These are phyloP conservation scores for Thunnus albacares DNA, from an alignment of 2,797 vertebrate genomes.

Conservation along the genomic window DNA sequence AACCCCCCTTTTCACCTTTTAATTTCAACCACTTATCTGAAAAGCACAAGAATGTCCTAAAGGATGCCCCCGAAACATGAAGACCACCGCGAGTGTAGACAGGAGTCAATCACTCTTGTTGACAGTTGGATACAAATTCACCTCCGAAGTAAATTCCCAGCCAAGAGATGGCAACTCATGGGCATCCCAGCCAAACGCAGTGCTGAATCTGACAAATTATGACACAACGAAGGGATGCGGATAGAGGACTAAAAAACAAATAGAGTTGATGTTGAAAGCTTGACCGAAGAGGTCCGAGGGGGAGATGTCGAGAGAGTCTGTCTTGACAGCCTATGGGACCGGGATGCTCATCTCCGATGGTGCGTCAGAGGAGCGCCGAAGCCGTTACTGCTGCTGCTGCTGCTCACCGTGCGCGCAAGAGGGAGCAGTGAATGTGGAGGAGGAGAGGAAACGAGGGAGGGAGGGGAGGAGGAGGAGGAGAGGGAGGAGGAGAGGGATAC, in stretches of 20 bases:
- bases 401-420: constrained; percentile 77
- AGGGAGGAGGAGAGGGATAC: constrained; percentile 45
- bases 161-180: constrained; percentile 69
- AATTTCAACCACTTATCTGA: constrained; percentile 44
- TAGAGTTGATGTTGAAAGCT: constrained; percentile 33
- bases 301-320: constrained; percentile 68
- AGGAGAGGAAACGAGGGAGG: constrained; percentile 62
- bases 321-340: constrained; percentile 74
- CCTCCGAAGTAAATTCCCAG: constrained; percentile 83
- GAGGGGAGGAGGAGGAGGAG: constrained; percentile 34
- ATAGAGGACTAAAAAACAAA: constrained; percentile 11
- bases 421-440: constrained; percentile 79
- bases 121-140: constrained; percentile 78
- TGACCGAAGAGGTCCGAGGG: constrained; percentile 67
- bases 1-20: constrained; percentile 59
- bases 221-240: constrained; percentile 12
- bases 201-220: constrained; percentile 23
- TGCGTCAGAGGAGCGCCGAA: constrained; percentile 83
- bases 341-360: constrained; percentile 79
- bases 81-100: constrained; percentile 31
- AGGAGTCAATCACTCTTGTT: constrained; percentile 69
- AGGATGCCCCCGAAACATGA: constrained; percentile 40
- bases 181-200: constrained; percentile 67
- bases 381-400: constrained; percentile 62
- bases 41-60: constrained; percentile 66